Evolutionary conservation across 2,797 vertebrate species (phyloP).

Genomic region (Ibycter americanus): DNA sequence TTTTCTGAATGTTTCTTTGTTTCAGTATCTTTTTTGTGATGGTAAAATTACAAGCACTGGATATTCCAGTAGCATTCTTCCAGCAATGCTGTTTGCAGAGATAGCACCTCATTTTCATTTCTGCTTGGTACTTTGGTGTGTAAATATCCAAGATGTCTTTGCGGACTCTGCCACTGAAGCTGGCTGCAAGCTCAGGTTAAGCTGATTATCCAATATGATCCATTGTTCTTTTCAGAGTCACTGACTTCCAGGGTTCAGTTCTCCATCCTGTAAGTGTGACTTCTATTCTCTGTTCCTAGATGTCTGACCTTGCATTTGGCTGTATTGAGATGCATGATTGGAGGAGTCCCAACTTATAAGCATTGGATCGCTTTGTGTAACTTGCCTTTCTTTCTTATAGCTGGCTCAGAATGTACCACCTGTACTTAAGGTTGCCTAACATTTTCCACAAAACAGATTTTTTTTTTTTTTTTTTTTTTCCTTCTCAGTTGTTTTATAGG

Average conservation of each 20-base stretch:
- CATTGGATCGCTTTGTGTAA: slow-evolving; percentile 15
- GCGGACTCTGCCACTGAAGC: neutral
- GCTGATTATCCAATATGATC: neutral
- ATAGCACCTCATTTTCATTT: neutral
- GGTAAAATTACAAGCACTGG: neutral
- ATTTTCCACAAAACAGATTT: neutral
- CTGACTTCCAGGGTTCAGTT: slow-evolving; percentile 34
- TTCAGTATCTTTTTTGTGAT: neutral
- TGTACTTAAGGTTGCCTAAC: neutral
- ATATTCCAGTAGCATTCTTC: neutral
- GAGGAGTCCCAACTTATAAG: neutral
- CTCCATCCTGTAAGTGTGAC: slow-evolving; percentile 13
- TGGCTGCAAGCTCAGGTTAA: neutral
- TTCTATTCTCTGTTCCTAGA: neutral
- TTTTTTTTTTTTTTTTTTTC: neutral
- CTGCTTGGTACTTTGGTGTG: neutral
- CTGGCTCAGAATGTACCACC: neutral
- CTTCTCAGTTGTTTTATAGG: neutral
- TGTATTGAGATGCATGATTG: neutral
- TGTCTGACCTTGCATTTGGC: slow-evolving; percentile 32
- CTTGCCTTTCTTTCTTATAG: neutral
- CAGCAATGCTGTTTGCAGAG: neutral
- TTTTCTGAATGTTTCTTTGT: neutral
- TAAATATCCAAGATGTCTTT: neutral
- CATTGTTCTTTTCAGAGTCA: slow-evolving; percentile 44